Conservation (phyloP, 1,140 invertebrate genomes). For the Drosophila chauvacae region DNA sequence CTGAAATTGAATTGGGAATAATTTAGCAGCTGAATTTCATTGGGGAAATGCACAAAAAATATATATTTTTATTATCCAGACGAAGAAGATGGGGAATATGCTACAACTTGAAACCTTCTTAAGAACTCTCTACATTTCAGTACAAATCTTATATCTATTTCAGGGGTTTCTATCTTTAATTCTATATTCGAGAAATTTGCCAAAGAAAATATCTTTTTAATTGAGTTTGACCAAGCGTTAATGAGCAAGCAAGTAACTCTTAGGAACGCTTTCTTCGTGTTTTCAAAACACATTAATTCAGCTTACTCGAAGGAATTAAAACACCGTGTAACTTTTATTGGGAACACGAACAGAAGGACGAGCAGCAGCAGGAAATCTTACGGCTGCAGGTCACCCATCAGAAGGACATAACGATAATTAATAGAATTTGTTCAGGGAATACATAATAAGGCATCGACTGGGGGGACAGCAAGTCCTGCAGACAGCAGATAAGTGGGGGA, state of each 20-base stretch:
- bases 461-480: constrained; percentile 31
- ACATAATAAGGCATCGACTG: constrained; percentile 66
- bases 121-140: background rate
- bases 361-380: constrained; percentile 51
- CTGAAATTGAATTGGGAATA: constrained; percentile 75
- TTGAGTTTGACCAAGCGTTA: background rate
- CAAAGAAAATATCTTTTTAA: background rate
- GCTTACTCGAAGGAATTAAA: constrained; percentile 13
- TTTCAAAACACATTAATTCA: constrained; percentile 2
- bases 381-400: constrained; percentile 69
- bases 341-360: constrained; percentile 1
- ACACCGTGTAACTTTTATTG: constrained; percentile 52
- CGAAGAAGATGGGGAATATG: background rate
- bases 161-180: too few relatives aligned
- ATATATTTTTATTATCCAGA: constrained; percentile 3
- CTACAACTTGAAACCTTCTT: background rate
- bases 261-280: background rate
- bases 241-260: background rate
- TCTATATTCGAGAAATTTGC: background rate
- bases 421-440: constrained; percentile 80
- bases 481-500: constrained; percentile 15
- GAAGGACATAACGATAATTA: constrained; percentile 83
- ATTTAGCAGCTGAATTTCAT: constrained; percentile 50
- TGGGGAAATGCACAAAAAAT: constrained; percentile 20
- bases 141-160: background rate